Conservation (phyloP, 2,888 invertebrate species). For the Cylindroiulus punctatus region DNA sequence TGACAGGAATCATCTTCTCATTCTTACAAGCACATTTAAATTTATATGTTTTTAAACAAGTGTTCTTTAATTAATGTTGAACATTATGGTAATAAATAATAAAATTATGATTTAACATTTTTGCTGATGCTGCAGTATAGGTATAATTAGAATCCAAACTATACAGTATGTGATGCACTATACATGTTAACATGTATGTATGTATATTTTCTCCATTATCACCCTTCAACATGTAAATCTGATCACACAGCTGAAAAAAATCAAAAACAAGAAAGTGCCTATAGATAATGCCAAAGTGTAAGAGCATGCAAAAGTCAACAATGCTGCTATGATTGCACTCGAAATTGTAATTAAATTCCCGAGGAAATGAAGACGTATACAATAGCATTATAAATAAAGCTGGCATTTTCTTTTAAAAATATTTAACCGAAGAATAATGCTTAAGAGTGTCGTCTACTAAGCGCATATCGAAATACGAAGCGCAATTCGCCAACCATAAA, state of each 20-base stretch:
- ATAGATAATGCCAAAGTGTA: neutral
- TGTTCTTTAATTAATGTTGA: too few relatives aligned
- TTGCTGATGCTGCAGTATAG: too few relatives aligned
- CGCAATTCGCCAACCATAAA: neutral
- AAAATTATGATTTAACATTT: too few relatives aligned
- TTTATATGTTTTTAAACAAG: too few relatives aligned
- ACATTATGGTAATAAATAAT: too few relatives aligned
- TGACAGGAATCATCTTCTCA: too few relatives aligned
- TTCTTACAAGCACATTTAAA: too few relatives aligned
- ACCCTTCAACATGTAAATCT: too few relatives aligned
- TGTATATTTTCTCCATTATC: too few relatives aligned
- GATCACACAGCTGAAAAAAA: neutral
- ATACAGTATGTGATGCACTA: too few relatives aligned
- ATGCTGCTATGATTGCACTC: neutral
- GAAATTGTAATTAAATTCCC: slow-evolving; percentile 12
- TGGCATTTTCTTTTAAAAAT: neutral
- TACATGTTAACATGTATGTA: too few relatives aligned
- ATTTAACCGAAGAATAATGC: neutral
- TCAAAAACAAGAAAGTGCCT: neutral
- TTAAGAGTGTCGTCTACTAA: neutral
- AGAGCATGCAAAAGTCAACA: neutral
- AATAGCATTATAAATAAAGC: slow-evolving; percentile 36
- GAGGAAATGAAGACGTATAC: neutral
- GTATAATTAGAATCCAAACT: too few relatives aligned
- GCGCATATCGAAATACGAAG: neutral